Evolutionary conservation across 2,888 invertebrate genomes (phyloP), one percentile per base, ranked within the genome.

Genomic region (Boloria euphrosyne): DNA sequence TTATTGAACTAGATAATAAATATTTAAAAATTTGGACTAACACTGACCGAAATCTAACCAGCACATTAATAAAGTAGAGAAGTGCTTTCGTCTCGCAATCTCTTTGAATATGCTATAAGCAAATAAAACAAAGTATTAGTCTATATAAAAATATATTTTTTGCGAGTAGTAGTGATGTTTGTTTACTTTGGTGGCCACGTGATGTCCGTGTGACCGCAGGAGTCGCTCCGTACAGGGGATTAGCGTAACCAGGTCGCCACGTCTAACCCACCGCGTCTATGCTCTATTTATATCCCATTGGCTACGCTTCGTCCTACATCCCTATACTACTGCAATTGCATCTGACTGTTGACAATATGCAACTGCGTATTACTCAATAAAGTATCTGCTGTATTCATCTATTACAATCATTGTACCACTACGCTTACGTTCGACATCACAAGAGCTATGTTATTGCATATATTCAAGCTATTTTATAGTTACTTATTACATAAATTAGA

Each of bases 241-340:
- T 80, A 81, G 76, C 72, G 78, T 83, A 86, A 85, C 82, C 83
- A 79, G 86, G 86, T 85, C 86, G 85, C 80, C 76, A 69, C 72
- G 71, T 73, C 74, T 75, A 74, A 74, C 74, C 73, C 70, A 74
- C 72, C 66, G 73, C 65, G 68, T 70, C 68, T 70, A 66, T 69
- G 65, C 60, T 73, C 81, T 86, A 85, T 86, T 85, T 84, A 82
- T 85, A 85, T 70, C 76, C 75, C 78, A 79, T 80, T 74, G 76
- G 73, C 65, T 73, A 69, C 74, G 66, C 71, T 70, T 61, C 70
- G 70, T 72, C 68, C 73, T 68, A 64, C 71, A 71, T 71, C 72
- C 71, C 69, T 71, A 73, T 64, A 67, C 73, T 70, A 66, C 65
- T 77, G 76, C 79, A 75, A 74, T 75, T 74, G 77, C 76, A 77